Conservation (phyloP, 2,797 vertebrate species). For the Poeciliopsis turneri region DNA sequence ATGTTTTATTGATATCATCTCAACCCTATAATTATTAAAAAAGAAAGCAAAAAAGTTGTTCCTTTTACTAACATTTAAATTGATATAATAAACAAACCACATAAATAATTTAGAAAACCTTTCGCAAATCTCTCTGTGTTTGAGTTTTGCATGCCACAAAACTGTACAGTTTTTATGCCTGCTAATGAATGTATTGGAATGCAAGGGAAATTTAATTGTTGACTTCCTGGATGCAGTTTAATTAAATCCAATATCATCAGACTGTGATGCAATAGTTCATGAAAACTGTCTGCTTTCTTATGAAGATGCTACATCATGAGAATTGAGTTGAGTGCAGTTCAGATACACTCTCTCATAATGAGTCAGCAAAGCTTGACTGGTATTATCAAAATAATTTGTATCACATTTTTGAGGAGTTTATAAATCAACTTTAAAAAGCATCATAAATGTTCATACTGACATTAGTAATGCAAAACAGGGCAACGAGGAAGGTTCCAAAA, state of each 20-base stretch:
- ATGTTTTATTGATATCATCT: not conserved
- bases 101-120: slow-evolving; percentile 25
- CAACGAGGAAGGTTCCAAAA: slow-evolving; percentile 90
- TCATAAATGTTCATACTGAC: slow-evolving; percentile 77
- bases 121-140: slow-evolving; percentile 8
- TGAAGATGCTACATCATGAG: slow-evolving; percentile 2
- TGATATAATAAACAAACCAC: slow-evolving; percentile 13
- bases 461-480: slow-evolving; percentile 93
- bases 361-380: not conserved
- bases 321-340: not conserved
- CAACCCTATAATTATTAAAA: not conserved
- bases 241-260: slow-evolving; percentile 19
- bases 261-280: not conserved
- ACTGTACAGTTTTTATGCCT: slow-evolving; percentile 4
- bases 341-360: not conserved
- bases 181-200: slow-evolving; percentile 20
- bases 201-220: slow-evolving; percentile 3
- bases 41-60: not conserved
- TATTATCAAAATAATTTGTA: not conserved
- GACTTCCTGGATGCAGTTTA: slow-evolving; percentile 7
- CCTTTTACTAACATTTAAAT: not conserved
- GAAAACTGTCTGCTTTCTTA: slow-evolving; percentile 4
- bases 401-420: not conserved
- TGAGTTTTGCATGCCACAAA: slow-evolving; percentile 1
- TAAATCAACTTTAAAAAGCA: slow-evolving; percentile 1